Percentiles rank a stretch among this genome's conserved stretches.
Conservation (phyloP, 2,888 invertebrate species). For the Alcis repandata region DNA sequence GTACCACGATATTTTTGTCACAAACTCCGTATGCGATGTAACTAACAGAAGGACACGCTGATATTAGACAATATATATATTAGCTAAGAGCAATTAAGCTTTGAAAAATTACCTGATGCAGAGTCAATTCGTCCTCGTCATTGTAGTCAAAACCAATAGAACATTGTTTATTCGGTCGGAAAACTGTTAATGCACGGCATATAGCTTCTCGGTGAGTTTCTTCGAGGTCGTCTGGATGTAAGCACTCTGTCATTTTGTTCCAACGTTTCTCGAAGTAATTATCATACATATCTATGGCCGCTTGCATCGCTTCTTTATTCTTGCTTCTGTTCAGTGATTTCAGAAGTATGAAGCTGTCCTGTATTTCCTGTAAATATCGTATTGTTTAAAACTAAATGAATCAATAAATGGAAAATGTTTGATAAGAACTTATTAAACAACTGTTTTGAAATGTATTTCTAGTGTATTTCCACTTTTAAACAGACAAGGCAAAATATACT, state of each 20-base stretch:
- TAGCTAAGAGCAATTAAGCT: too few relatives aligned
- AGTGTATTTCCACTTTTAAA: too few relatives aligned
- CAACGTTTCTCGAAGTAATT: background rate
- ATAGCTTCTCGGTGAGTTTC: slow-evolving; percentile 2
- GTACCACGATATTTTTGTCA: too few relatives aligned
- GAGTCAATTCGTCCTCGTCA: slow-evolving; percentile 8
- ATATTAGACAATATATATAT: too few relatives aligned
- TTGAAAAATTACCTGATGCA: slow-evolving; percentile 5
- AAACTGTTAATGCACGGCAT: slow-evolving; percentile 6
- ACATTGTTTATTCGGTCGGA: slow-evolving; percentile 5
- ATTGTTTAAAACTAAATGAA: background rate
- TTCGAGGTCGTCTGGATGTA: slow-evolving; percentile 22
- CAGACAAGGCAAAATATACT: too few relatives aligned
- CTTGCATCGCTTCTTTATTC: slow-evolving; percentile 12
- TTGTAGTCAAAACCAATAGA: slow-evolving; percentile 10
- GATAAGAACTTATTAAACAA: too few relatives aligned
- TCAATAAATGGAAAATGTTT: background rate
- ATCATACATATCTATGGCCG: slow-evolving; percentile 12
- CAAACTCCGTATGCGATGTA: too few relatives aligned
- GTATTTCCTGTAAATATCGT: slow-evolving; percentile 9
- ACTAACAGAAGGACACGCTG: too few relatives aligned
- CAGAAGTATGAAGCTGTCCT: slow-evolving; percentile 4
- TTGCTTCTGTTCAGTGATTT: slow-evolving; percentile 24
- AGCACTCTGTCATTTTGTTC: background rate
- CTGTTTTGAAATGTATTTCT: too few relatives aligned